Evolutionary conservation across 2,797 vertebrate species (phyloP).

Genomic region (Ctenopoma multispine): DNA sequence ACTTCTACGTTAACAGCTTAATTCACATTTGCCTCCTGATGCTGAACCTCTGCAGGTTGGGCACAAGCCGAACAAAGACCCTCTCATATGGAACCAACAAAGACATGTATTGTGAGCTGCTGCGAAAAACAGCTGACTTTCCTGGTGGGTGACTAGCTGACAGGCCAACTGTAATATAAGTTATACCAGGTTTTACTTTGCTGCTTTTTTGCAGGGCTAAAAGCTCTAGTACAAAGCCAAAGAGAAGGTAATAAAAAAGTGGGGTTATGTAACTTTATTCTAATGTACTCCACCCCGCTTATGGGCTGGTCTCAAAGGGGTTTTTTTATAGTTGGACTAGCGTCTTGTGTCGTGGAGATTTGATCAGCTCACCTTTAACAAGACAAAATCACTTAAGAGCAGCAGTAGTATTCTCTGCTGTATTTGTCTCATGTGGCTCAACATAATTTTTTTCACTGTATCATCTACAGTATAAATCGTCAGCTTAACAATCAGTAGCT

Average conservation of each 20-base stretch:
- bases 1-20: slow-evolving; percentile 44
- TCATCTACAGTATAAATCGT: not conserved
- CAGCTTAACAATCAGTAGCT: not conserved
- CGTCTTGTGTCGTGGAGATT: slow-evolving; percentile 43
- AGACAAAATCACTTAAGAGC: slow-evolving; percentile 12
- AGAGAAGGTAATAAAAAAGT: slow-evolving; percentile 65
- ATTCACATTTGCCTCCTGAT: slow-evolving; percentile 53
- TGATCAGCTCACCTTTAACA: slow-evolving; percentile 22
- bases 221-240: slow-evolving; percentile 62
- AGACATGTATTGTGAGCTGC: slow-evolving; percentile 73
- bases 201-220: slow-evolving; percentile 36
- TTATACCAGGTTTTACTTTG: slow-evolving; percentile 52
- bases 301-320: slow-evolving; percentile 57
- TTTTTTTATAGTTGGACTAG: slow-evolving; percentile 47
- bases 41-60: slow-evolving; percentile 58
- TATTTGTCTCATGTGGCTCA: not conserved
- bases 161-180: slow-evolving; percentile 62
- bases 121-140: slow-evolving; percentile 74
- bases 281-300: slow-evolving; percentile 74
- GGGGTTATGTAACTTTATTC: slow-evolving; percentile 76
- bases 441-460: not conserved
- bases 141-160: slow-evolving; percentile 70
- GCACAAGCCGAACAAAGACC: slow-evolving; percentile 70
- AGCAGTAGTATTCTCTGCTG: not conserved
- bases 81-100: slow-evolving; percentile 78